Percentiles rank a stretch among this genome's conserved stretches.
These are phyloP conservation scores for Daubentonia madagascariensis DNA, from an alignment of 2,113 vertebrate species.

Conservation along the genomic window DNA sequence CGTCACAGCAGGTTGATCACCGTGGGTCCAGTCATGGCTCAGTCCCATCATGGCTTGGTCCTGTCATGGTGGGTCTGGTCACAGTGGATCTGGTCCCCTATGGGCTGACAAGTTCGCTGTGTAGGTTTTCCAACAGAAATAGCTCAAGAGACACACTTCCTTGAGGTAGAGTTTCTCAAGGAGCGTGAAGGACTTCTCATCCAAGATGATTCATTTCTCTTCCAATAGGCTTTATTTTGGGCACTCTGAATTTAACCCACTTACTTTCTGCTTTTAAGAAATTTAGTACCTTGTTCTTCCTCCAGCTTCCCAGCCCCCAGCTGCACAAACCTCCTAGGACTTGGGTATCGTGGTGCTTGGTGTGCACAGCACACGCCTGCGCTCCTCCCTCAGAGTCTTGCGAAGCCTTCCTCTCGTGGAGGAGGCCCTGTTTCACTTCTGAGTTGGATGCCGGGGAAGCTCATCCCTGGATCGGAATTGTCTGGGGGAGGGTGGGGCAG, in stretches of 20 bases:
- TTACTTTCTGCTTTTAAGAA: neutral
- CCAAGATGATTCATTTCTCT: neutral
- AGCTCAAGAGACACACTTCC: neutral
- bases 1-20: neutral
- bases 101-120: rapidly evolving
- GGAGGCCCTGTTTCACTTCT: neutral
- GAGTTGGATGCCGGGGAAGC: neutral
- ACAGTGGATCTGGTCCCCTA: neutral
- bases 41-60: neutral
- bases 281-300: too few relatives aligned
- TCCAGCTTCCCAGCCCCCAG: too few relatives aligned
- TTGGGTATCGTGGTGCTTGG: too few relatives aligned
- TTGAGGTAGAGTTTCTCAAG: neutral
- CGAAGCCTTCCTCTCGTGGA: rapidly evolving
- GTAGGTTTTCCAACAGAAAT: too few relatives aligned
- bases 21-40: neutral
- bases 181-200: too few relatives aligned
- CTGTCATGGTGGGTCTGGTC: neutral
- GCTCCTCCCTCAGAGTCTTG: neutral
- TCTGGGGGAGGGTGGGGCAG: neutral
- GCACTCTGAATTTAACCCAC: neutral
- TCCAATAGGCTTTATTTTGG: neutral
- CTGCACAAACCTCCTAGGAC: neutral
- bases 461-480: neutral
- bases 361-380: too few relatives aligned